Base-by-base conservation (phyloP, 2,888 invertebrate species). In the Ophion ventricosus region DNA sequence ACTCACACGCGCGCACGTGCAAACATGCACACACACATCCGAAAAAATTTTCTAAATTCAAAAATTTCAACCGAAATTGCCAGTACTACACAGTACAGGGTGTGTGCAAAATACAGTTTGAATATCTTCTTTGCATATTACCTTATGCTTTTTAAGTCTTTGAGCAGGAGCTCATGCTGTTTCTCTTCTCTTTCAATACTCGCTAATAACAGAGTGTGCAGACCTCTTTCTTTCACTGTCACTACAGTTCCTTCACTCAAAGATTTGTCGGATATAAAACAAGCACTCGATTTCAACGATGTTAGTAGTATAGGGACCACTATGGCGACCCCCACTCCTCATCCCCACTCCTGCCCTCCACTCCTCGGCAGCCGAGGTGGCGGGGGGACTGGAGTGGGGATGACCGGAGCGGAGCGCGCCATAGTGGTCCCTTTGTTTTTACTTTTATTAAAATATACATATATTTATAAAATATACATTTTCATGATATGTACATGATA, bases 201-300 rank as follows among this genome's bases (percentile, higher is more conserved):
- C 57, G 72, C 29, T 49, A 40, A 35, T 54, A 80, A 59, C 43
- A 73, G 66, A 72, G 54, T 63, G n/a, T 80, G 40, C 23, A 80
- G 14, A 49, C 80, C 73, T 72, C 26, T 79, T 43, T 49, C 72
- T 59, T 79, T 63, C 63, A 79, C 79, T 57, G 63, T 79, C 54
- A 54, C 64, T 43, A 63, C 20, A 67, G 35, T 49, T 35, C 57
- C 66, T 17, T 64, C 72, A 59, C 61, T 61, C 63, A 79, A 64
- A 63, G 72, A 56, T 49, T 72, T 72, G 49, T 79, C 66, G 54
- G 64, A 64, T 26, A 72, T 72, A 72, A 79, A 79, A 72, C 63
- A 64, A 26, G 56, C 11, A 54, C 14, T 54, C 72, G 72, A 72
- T 64, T 64, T 5, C 35, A 10, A 64, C 35, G 64, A n/a, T 64